Conservation (phyloP, 2,888 invertebrate genomes). For the Dynastes tityus region DNA sequence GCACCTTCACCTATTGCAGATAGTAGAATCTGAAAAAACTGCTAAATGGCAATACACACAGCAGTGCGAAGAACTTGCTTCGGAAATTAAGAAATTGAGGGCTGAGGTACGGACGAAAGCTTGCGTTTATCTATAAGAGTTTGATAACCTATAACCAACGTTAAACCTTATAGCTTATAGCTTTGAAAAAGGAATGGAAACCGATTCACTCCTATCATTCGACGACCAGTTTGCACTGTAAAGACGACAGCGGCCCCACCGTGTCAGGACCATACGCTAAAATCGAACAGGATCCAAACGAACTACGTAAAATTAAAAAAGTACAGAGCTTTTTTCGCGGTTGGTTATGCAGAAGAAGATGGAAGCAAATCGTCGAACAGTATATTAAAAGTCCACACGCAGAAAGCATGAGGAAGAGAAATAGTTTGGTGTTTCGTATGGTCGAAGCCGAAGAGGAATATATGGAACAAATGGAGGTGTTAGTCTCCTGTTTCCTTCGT, state of each 20-base stretch:
- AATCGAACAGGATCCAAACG: slow-evolving; percentile 76
- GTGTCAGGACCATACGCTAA: slow-evolving; percentile 59
- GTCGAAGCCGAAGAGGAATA: slow-evolving; percentile 96
- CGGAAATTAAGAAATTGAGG: slow-evolving; percentile 90
- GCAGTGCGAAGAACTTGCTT: slow-evolving; percentile 91
- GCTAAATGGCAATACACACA: slow-evolving; percentile 95
- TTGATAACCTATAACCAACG: not conserved
- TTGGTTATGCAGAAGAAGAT: slow-evolving; percentile 91
- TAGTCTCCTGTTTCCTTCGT: slow-evolving; percentile 89
- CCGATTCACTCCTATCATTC: slow-evolving; percentile 70
- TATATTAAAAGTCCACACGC: slow-evolving; percentile 96
- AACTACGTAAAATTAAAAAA: slow-evolving; percentile 90
- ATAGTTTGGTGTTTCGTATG: slow-evolving; percentile 92
- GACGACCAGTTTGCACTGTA: slow-evolving; percentile 62
- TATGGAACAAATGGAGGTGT: slow-evolving; percentile 89
- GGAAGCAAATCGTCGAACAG: slow-evolving; percentile 96
- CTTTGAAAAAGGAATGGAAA: slow-evolving; percentile 86
- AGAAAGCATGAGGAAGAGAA: slow-evolving; percentile 93
- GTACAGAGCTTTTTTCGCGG: slow-evolving; percentile 94
- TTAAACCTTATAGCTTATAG: slow-evolving; percentile 76
- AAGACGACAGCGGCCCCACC: slow-evolving; percentile 59
- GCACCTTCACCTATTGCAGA: slow-evolving; percentile 89
- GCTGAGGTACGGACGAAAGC: slow-evolving; percentile 79
- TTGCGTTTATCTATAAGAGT: slow-evolving; percentile 44
- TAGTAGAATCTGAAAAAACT: slow-evolving; percentile 92